Conservation (phyloP, 2,797 vertebrate genomes). For the Sebastolobus alascanus region DNA sequence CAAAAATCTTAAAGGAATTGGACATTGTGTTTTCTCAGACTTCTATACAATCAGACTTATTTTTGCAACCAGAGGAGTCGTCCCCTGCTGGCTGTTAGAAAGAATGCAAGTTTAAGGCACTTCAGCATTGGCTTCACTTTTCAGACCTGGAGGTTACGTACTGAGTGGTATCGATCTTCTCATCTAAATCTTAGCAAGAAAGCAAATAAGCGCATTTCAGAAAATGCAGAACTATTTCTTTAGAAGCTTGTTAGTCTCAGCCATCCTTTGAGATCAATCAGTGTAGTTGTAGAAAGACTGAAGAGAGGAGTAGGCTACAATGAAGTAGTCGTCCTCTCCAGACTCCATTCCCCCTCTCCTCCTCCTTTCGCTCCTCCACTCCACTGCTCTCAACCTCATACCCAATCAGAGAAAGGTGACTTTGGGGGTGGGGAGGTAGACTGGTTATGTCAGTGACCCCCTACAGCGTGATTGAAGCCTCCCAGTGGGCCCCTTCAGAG, state of each 20-base stretch:
- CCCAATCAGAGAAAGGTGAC: conserved; percentile 77
- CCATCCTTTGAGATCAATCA: conserved; percentile 11
- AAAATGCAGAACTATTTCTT: neutral
- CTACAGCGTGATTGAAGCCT: conserved; percentile 71
- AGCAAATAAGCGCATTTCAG: neutral
- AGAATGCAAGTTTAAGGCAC: no score
- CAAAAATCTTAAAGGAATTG: no score
- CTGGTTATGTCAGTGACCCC: conserved; percentile 63
- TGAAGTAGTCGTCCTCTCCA: conserved; percentile 15
- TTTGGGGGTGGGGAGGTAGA: conserved; percentile 44
- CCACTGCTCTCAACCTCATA: conserved; percentile 30
- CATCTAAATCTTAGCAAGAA: no score
- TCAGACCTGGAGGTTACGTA: no score
- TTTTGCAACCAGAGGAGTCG: no score
- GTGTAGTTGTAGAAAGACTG: neutral
- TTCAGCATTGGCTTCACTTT: no score
- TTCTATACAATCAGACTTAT: no score
- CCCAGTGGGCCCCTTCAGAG: conserved; percentile 44
- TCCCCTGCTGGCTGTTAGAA: no score
- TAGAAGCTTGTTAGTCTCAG: neutral
- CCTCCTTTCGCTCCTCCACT: conserved; percentile 17
- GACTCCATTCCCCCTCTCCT: neutral
- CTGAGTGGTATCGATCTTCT: no score
- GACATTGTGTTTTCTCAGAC: no score
- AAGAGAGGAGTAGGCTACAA: neutral